Evolutionary conservation across 2,888 invertebrate genomes (phyloP).

Genomic region (Trachelus iudaicus): DNA sequence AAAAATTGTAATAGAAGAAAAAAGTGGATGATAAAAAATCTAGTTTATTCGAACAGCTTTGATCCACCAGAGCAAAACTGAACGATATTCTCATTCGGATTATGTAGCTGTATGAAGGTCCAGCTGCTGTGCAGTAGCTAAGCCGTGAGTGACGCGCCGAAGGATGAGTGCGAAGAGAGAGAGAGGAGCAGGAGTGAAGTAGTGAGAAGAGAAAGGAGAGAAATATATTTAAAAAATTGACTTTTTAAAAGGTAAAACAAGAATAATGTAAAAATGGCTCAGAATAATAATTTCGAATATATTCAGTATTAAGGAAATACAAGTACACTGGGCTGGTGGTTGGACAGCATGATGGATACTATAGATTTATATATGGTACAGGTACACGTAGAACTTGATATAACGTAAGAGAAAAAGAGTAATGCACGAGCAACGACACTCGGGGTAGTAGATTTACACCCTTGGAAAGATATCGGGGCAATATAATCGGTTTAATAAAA

Average conservation of each 20-base stretch:
- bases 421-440: not conserved
- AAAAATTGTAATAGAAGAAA: not conserved
- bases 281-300: not conserved
- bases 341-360: not conserved
- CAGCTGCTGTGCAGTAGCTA: not conserved
- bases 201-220: not conserved
- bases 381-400: not conserved
- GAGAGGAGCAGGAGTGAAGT: not conserved
- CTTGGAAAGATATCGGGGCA: not conserved
- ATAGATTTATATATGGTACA: not conserved
- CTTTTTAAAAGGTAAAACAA: not conserved
- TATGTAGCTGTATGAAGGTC: not conserved
- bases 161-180: not conserved
- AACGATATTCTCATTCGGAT: not conserved
- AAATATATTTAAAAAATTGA: not conserved
- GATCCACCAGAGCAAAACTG: not conserved
- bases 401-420: not conserved
- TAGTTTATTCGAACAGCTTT: not conserved
- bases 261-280: not conserved
- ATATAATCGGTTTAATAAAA: not conserved
- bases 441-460: not conserved
- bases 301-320: not conserved
- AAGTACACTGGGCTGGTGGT: not conserved
- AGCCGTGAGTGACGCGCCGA: not conserved
- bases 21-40: too few species aligned